Base-by-base conservation (phyloP, 2,113 vertebrate species). In the Toxotes chatareus region DNA sequence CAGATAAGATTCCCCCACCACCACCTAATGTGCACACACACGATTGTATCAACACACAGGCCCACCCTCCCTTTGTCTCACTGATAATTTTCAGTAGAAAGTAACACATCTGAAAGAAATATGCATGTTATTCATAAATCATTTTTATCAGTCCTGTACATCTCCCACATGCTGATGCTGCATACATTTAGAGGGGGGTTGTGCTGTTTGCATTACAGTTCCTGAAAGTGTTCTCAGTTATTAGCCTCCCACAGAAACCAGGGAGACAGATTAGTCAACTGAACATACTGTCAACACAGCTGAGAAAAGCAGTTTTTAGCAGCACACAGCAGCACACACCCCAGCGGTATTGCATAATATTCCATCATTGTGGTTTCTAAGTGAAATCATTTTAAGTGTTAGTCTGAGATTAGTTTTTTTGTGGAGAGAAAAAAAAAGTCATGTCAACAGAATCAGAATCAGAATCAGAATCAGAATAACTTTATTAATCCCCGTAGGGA, bases 1-100 rank as follows among this genome's bases (percentile, higher is more conserved):
- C 79, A 81, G 92, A 91, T 89, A 89, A 88, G 65, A 76, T 67
- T 63, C 42, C 65, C 51, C 6, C 46, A 32, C 56, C 10, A n/a
- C 4, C 46, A 44, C 42, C 42, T n/a, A n/a, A 6, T 62, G 17
- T 42, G 60, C 59, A 47, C 56, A 84, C 19, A 3, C 32, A 63
- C 34, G 46, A 59, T 71, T 67, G 55, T 47, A 42, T 51, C 34
- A 68, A 23, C 31, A 70, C 11, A 36, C 0, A 40, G 46, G 27
- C 14, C 7, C 1, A 0, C 16, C 34, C 42, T 55, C n/a, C 66
- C 7, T 72, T 19, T 63, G 27, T 23, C 3, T 2, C 16, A 27
- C 14, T 44, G 8, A 10, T 27, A 76, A 40, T 36, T 6, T 42
- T 46, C 16, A 31, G 5, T 5, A 31, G 16, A 4, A 9, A 31